phyloP scores from a whole-genome alignment of 2,797 vertebrate species.

The Tenualosa thibaudeaui region DNA sequence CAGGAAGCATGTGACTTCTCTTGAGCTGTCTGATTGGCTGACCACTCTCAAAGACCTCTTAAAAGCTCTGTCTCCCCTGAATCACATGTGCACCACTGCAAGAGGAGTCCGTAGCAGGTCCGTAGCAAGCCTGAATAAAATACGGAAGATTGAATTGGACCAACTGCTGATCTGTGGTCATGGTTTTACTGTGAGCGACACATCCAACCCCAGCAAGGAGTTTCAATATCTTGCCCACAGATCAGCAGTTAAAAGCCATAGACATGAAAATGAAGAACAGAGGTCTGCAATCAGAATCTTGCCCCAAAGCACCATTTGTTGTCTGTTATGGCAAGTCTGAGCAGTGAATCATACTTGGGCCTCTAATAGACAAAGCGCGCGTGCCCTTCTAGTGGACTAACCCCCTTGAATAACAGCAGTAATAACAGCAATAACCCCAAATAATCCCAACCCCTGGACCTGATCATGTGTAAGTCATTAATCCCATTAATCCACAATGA shows the following conservation, averaged over 20 bases:
- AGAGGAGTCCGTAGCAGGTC: background rate
- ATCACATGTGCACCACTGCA: background rate
- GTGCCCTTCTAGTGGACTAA: background rate
- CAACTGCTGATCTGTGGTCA: background rate
- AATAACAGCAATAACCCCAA: background rate
- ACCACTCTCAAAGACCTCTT: background rate
- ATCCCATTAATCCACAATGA: background rate
- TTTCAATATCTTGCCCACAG: background rate
- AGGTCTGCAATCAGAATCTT: background rate
- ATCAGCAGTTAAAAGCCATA: background rate
- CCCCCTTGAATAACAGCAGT: background rate
- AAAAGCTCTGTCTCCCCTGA: background rate
- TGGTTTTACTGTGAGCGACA: background rate
- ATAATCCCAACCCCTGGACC: background rate
- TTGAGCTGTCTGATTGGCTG: background rate
- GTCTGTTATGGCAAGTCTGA: background rate
- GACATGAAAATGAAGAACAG: background rate
- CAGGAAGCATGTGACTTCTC: background rate
- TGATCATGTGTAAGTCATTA: constrained; percentile 2
- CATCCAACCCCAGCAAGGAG: background rate
- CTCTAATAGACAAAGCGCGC: background rate
- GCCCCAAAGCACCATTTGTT: background rate
- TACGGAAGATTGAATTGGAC: background rate
- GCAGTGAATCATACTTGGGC: background rate
- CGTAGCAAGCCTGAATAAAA: background rate